Conservation (phyloP, 2,113 vertebrate genomes). For the Oxygymnocypris stewartii region DNA sequence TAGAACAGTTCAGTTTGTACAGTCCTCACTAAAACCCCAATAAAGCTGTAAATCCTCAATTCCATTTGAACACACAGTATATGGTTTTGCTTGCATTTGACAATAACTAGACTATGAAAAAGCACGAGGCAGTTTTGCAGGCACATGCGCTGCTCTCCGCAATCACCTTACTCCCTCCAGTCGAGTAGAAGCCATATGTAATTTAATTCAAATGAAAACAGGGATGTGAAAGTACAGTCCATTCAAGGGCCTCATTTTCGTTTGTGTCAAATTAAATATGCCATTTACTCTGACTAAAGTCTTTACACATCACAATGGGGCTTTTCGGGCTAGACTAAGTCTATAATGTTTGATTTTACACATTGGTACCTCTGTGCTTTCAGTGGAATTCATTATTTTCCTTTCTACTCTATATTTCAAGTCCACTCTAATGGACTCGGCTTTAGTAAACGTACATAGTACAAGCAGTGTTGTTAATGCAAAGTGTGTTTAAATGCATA, state of each 20-base stretch:
- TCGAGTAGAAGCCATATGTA: not conserved
- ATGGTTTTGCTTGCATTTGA: not conserved
- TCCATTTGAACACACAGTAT: not conserved
- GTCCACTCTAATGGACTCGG: not conserved
- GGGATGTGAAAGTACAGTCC: not conserved
- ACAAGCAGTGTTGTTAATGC: not conserved
- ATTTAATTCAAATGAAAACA: slow-evolving; percentile 14
- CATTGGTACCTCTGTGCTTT: not conserved
- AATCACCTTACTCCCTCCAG: not conserved
- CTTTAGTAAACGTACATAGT: not conserved
- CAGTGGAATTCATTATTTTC: slow-evolving; percentile 20
- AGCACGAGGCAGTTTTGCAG: not conserved
- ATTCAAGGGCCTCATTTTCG: slow-evolving; percentile 1
- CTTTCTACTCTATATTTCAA: not conserved
- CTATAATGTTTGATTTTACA: slow-evolving; percentile 27
- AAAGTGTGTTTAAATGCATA: not conserved
- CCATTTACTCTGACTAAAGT: slow-evolving; percentile 12
- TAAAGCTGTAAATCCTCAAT: not conserved
- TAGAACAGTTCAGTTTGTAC: not conserved
- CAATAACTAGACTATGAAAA: not conserved
- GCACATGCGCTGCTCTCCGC: not conserved
- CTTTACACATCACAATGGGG: slow-evolving; percentile 16
- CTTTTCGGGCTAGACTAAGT: slow-evolving; percentile 16
- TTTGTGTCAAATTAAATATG: slow-evolving; percentile 19
- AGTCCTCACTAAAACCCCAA: not conserved